Conservation (phyloP, 2,888 invertebrate genomes). For the Argyresthia goedartella region DNA sequence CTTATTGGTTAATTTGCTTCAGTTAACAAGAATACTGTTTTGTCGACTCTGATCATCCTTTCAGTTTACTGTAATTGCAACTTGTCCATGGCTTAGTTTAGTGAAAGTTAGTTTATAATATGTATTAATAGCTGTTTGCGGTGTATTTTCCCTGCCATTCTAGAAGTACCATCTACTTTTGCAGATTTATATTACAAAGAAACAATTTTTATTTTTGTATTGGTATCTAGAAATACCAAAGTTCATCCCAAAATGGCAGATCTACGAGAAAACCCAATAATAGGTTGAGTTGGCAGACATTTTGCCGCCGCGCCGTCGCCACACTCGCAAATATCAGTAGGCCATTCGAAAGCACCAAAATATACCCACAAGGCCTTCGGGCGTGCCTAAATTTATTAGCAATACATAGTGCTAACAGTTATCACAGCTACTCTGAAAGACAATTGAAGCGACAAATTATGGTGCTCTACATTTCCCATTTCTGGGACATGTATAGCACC, state of each 20-base stretch:
- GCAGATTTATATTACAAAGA: too few relatives aligned
- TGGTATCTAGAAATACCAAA: conserved; percentile 28
- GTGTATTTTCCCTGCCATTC: too few relatives aligned
- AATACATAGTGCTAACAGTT: background rate
- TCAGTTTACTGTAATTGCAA: too few relatives aligned
- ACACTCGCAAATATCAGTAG: conserved; percentile 54
- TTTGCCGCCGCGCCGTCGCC: conserved; percentile 17
- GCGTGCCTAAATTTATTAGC: background rate
- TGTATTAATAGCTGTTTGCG: too few relatives aligned
- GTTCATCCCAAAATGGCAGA: conserved; percentile 44
- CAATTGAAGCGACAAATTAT: background rate
- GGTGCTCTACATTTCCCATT: background rate
- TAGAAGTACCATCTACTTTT: too few relatives aligned
- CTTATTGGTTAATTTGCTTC: too few relatives aligned
- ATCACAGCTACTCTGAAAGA: background rate
- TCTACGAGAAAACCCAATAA: conserved; percentile 20
- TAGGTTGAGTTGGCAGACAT: conserved; percentile 48
- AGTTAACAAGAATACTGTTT: too few relatives aligned
- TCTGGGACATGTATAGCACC: too few relatives aligned
- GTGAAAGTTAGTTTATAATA: too few relatives aligned
- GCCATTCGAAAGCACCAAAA: conserved; percentile 40
- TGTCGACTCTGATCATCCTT: too few relatives aligned
- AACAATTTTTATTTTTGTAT: background rate
- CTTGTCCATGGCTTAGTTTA: too few relatives aligned
- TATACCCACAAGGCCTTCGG: conserved; percentile 12